phyloP scores from a whole-genome alignment of 2,797 vertebrate genomes.

The Chiloscyllium punctatum region DNA sequence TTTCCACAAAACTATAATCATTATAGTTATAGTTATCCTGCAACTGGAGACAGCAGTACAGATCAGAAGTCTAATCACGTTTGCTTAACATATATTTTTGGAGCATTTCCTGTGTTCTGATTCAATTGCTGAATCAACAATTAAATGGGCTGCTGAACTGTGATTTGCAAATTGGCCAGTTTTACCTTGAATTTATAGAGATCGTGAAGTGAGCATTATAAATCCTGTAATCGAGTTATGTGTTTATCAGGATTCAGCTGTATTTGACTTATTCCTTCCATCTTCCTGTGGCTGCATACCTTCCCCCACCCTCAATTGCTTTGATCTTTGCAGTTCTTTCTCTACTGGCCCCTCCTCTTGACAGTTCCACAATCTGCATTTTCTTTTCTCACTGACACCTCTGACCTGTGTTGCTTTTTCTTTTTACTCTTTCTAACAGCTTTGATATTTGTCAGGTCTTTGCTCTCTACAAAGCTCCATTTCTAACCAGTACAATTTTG shows the following conservation, averaged over 20 bases:
- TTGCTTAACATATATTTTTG: conserved; percentile 26
- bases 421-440: conserved; percentile 1
- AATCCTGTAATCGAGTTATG: conserved; percentile 18
- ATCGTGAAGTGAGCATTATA: conserved; percentile 26
- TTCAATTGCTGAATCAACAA: conserved; percentile 22
- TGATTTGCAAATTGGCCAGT: conserved; percentile 35
- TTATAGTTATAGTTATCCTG: background rate
- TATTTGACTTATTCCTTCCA: conserved; percentile 33
- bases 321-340: conserved; percentile 35
- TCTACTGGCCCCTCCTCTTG: conserved; percentile 12
- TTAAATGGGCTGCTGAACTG: conserved; percentile 14
- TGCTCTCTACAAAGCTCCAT: background rate
- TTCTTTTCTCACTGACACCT: conserved; percentile 18
- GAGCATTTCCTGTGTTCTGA: conserved; percentile 2
- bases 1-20: background rate
- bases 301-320: conserved; percentile 25
- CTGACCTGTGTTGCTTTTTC: conserved; percentile 32
- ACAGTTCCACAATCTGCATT: conserved; percentile 8
- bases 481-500: background rate
- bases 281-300: background rate
- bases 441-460: background rate
- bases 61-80: conserved; percentile 15
- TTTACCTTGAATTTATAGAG: background rate
- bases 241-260: conserved; percentile 37
- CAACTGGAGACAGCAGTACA: conserved; percentile 4